A percentile compares a stretch with the other conserved stretches of the same genome.
Conservation (phyloP, 2,888 invertebrate species). For the Torymus texanus region DNA sequence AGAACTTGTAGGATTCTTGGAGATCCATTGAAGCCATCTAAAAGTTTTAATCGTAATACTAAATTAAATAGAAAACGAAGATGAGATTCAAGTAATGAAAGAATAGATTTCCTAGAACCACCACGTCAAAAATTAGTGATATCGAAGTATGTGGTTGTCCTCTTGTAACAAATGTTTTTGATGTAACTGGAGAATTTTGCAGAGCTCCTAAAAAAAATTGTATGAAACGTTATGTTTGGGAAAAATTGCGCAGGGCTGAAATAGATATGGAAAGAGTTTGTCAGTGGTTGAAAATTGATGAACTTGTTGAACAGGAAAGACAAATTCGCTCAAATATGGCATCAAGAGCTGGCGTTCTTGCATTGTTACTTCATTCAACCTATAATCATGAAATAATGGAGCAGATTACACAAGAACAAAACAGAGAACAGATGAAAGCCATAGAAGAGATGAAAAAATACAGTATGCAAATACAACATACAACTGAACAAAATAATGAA, state of each 20-base stretch:
- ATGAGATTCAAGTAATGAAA: conserved; percentile 71
- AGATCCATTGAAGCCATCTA: conserved; percentile 71
- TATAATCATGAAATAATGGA: conserved; percentile 95
- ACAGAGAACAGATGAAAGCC: conserved; percentile 76
- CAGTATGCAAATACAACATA: conserved; percentile 38
- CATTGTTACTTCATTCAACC: conserved; percentile 96
- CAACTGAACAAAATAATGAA: conserved; percentile 33
- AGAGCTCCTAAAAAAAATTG: conserved; percentile 92
- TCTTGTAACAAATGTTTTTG: conserved; percentile 88
- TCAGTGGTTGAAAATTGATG: conserved; percentile 95
- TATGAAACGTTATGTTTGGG: conserved; percentile 95
- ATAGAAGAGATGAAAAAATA: conserved; percentile 75
- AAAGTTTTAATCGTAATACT: conserved; percentile 68
- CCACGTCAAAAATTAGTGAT: conserved; percentile 88
- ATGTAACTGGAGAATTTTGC: conserved; percentile 91
- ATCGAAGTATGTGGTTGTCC: conserved; percentile 96
- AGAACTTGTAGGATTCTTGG: conserved; percentile 75
- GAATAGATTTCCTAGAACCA: conserved; percentile 69
- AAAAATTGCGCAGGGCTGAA: conserved; percentile 94
- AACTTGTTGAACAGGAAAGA: conserved; percentile 94
- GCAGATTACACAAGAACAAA: conserved; percentile 79
- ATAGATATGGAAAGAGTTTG: conserved; percentile 95
- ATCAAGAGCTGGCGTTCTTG: conserved; percentile 92
- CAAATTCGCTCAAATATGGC: conserved; percentile 85
- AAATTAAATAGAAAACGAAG: conserved; percentile 70